Conservation (phyloP, 2,888 invertebrate genomes). For the Spisula solida region DNA sequence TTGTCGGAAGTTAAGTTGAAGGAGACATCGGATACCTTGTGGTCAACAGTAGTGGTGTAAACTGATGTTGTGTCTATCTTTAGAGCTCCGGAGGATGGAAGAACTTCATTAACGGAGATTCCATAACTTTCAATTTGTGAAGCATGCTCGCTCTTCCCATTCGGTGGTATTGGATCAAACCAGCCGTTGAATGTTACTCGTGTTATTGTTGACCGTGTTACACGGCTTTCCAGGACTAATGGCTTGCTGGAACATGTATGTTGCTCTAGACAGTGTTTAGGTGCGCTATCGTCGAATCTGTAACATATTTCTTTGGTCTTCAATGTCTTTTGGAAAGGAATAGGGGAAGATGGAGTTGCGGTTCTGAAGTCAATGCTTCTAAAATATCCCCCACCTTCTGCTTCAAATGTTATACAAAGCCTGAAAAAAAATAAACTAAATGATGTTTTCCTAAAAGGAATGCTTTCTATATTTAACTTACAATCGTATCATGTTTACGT, state of each 20-base stretch:
- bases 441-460: too few species aligned
- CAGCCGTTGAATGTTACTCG: slow-evolving; percentile 21
- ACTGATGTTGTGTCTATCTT: slow-evolving; percentile 8
- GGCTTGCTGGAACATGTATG: not conserved
- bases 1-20: not conserved
- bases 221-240: not conserved
- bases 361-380: not conserved
- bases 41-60: not conserved
- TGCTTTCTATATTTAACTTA: too few species aligned
- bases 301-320: slow-evolving; percentile 3
- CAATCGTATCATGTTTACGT: too few species aligned
- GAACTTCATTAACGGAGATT: slow-evolving; percentile 36
- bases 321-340: slow-evolving; percentile 42
- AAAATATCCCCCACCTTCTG: slow-evolving; percentile 55
- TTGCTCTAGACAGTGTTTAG: slow-evolving; percentile 34
- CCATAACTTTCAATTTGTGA: slow-evolving; percentile 43
- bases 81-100: not conserved
- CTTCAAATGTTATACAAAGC: slow-evolving; percentile 37
- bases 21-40: not conserved
- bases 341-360: too few species aligned
- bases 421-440: slow-evolving; percentile 27
- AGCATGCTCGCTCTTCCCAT: not conserved
- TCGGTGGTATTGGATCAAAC: slow-evolving; percentile 44
- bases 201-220: not conserved
- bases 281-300: slow-evolving; percentile 26